Conservation (phyloP, 2,113 vertebrate genomes). For the Setophaga petechia region DNA sequence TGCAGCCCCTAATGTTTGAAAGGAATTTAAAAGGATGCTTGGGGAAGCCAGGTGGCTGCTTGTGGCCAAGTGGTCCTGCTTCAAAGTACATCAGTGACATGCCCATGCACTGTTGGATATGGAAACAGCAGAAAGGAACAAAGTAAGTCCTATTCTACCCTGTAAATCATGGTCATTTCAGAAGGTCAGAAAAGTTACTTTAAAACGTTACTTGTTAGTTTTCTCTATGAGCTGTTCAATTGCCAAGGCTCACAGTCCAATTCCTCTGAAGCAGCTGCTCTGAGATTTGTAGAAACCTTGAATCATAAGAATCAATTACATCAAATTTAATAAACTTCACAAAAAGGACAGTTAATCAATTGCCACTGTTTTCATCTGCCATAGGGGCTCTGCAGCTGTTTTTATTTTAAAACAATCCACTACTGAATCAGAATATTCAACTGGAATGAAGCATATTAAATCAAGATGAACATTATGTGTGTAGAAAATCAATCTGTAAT, state of each 20-base stretch:
- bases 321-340: conserved; percentile 10
- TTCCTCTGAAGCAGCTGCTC: neutral
- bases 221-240: neutral
- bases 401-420: conserved; percentile 12
- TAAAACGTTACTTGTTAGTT: neutral
- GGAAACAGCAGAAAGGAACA: neutral
- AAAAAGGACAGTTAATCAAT: conserved; percentile 19
- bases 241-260: neutral
- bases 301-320: conserved; percentile 7
- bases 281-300: neutral
- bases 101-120: neutral
- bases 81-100: accelerated
- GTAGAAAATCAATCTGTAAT: neutral
- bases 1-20: neutral
- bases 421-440: neutral
- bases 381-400: neutral
- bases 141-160: neutral
- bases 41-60: neutral
- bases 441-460: neutral
- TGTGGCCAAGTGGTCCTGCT: neutral
- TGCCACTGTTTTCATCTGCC: neutral
- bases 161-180: neutral
- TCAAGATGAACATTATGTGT: neutral
- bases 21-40: neutral
- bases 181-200: neutral